A percentile compares a stretch with the other conserved stretches of the same genome.
Conservation (phyloP, 2,113 vertebrate species). For the Notiomystis cincta region DNA sequence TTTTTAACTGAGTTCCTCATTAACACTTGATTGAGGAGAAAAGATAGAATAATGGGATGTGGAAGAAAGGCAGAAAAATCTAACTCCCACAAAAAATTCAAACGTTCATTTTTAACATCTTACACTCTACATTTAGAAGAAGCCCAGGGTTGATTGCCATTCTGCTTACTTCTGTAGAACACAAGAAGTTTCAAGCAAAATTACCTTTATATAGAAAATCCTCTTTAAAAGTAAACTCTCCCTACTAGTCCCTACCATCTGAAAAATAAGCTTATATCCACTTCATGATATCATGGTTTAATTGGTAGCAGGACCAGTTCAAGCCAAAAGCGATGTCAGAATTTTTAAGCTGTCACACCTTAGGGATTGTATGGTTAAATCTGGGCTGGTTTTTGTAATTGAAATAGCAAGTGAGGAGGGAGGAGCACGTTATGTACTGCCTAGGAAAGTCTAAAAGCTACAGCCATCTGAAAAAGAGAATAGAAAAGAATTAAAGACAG, state of each 20-base stretch:
- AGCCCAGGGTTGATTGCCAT: neutral
- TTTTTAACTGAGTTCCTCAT: constrained; percentile 1
- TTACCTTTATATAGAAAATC: neutral
- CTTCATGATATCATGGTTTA: neutral
- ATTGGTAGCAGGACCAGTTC: neutral
- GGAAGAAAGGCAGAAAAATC: neutral
- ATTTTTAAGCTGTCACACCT: neutral
- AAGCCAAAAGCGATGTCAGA: neutral
- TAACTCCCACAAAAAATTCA: neutral
- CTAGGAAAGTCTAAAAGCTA: neutral
- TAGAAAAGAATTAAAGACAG: neutral
- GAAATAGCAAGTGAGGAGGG: neutral
- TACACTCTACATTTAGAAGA: neutral
- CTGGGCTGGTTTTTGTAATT: neutral
- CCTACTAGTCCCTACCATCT: neutral
- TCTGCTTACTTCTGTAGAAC: neutral
- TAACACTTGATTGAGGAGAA: neutral
- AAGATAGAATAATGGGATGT: neutral
- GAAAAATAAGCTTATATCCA: neutral
- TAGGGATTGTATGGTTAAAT: neutral
- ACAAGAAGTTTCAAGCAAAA: neutral
- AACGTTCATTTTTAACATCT: neutral
- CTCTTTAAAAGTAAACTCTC: neutral
- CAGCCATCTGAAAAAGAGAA: neutral
- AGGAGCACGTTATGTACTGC: neutral